Evolutionary conservation across 2,113 vertebrate genomes (phyloP), one percentile per base, ranked within the genome.

Genomic region (Tupaia tana): DNA sequence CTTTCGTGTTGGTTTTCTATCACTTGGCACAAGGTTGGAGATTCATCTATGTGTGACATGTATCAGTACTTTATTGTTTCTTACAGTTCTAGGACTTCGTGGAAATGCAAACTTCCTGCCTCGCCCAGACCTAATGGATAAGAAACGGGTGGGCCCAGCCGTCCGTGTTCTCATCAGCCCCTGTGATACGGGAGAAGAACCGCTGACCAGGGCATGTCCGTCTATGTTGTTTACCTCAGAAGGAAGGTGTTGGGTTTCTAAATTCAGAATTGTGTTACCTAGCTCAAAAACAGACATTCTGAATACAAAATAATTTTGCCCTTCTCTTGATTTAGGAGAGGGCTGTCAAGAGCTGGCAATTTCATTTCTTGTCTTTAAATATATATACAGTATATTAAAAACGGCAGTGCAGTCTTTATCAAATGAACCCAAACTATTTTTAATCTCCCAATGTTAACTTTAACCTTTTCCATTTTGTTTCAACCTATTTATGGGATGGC

Each of bases 291-390:
- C 22, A 61, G 56, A 56, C 24, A 7, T 92, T 89, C 86, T n/a
- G 24, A 71, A 96, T 69, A 9, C 19, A 74, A 75, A 85, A 58
- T 54, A 1, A 56, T 64, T 94, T 58, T 67, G 67, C 15, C 34
- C 73, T 88, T 79, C 84, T 66, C 77, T 86, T 83, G 61, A 86
- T 58, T 3, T 70, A 43, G 10, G 24, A 80, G 54, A 81, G 1
- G 56, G 56, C 29, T 86, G 34, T 64, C 69, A 43, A 73, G 31
- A 80, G 18, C 59, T 85, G 67, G 54, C 67, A 81, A 69, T 63
- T 71, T 75, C 75, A 82, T 14, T 86, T 94, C 34, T 81, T 22
- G 22, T 31, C 73, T 92, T 92, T 61, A 74, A 80, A 43, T 84
- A 85, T 3, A 19, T 34, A 24, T 22, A 54, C 54, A 75, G 43